Base-by-base conservation (phyloP, 2,888 invertebrate species). In the Ecdyonurus torrentis region DNA sequence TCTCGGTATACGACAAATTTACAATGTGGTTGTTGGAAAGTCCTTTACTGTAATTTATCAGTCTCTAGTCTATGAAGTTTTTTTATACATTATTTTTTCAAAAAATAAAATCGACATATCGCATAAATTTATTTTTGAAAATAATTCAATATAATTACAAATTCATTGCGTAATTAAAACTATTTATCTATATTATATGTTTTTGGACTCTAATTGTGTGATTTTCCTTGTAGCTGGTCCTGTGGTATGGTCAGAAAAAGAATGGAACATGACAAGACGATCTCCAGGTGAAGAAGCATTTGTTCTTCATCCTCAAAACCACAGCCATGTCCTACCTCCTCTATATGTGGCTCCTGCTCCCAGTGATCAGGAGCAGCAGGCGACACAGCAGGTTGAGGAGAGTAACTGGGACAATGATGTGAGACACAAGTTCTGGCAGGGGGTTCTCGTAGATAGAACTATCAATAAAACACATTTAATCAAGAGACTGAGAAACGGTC, bases 281-380 rank as follows among this genome's bases (percentile, higher is more conserved):
- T 37, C 37, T 37, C 37, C 37, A 10, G 37, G 37, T 15, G 7
- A 55, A 20, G 55, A 77, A 58, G 74, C 75, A 66, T 78, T 76
- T 10, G 75, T 76, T 65, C 76, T 80, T 67, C 71, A 71, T 25
- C 79, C 79, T 3, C 73, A 74, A 23, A 78, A 79, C 68, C 76
- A 74, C 68, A 77, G 74, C 24, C 80, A 80, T 70, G 77, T 77
- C 66, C 71, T 79, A 60, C 79, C 79, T 1, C 79, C 79, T 37
- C 37, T 37, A 15, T 37, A 37, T 15, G 37, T 10, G 5, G 37
- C 37, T 5, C 5, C 75, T 77, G 19, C 77, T 78, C 58, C 18
- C 58, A 10, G 61, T 63, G 23, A 20, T 59, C 2, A 25, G 52
- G 67, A 7, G 24, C 68, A n/a, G n/a, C 67, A 19, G 67, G 65